phyloP scores from a whole-genome alignment of 2,113 vertebrate species.

The Apeltes quadracus region DNA sequence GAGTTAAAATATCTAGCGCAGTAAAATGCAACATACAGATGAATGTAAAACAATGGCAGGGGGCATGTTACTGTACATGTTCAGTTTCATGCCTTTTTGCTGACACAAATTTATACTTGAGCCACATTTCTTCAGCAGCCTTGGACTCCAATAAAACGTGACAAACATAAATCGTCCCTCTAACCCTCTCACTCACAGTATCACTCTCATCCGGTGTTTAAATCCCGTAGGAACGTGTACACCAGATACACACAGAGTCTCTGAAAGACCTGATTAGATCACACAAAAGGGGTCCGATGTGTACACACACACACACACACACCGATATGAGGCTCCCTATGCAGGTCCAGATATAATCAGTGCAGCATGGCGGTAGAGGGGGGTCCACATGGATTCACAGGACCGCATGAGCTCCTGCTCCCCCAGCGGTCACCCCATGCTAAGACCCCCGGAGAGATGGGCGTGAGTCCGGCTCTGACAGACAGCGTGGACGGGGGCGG shows the following conservation, averaged over 20 bases:
- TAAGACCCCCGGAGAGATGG: conserved; percentile 45
- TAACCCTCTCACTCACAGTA: not conserved
- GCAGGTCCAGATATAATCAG: conserved; percentile 64
- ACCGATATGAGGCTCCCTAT: conserved; percentile 60
- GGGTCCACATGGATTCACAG: conserved; percentile 34
- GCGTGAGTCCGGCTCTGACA: conserved; percentile 23
- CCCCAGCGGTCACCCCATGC: conserved; percentile 52
- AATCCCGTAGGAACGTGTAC: conserved; percentile 58
- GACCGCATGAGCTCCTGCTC: conserved; percentile 20
- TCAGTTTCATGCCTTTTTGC: too few species aligned
- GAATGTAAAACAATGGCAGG: not conserved
- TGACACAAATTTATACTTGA: not conserved
- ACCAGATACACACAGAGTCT: conserved; percentile 56
- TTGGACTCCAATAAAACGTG: not conserved
- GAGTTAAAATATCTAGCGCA: not conserved
- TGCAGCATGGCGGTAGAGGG: not conserved
- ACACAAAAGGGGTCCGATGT: conserved; percentile 14
- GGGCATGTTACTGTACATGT: not conserved
- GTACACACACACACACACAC: conserved; percentile 19
- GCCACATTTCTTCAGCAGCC: not conserved
- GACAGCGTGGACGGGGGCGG: conserved; percentile 6
- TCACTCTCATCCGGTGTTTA: conserved; percentile 27
- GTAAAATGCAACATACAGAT: not conserved
- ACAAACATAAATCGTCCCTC: not conserved
- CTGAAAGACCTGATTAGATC: conserved; percentile 46